phyloP scores from a whole-genome alignment of 2,797 vertebrate species.

The Peromyscus eremicus region DNA sequence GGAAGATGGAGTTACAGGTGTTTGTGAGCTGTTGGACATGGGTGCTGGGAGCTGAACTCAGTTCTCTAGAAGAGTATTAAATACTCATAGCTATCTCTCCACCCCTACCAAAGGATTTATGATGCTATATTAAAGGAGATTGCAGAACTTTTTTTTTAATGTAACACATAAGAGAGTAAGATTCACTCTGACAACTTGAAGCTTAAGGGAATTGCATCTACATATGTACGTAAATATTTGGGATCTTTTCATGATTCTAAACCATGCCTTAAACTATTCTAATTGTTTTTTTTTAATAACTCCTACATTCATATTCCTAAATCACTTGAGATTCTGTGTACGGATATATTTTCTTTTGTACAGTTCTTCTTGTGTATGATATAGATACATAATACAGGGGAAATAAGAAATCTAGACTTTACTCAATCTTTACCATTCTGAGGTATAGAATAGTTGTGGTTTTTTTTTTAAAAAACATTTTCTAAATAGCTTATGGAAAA shows the following conservation, averaged over 20 bases:
- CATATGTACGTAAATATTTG: neutral
- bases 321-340: neutral
- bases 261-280: neutral
- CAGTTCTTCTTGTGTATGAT: neutral
- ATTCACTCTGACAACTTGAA: slow-evolving; percentile 1
- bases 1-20: neutral
- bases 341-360: neutral
- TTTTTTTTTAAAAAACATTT: neutral
- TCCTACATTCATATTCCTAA: neutral
- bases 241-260: neutral
- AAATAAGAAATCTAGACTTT: neutral
- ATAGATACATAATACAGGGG: neutral
- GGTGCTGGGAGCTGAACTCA: neutral
- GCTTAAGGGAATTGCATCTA: neutral
- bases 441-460: neutral
- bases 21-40: neutral
- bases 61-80: neutral
- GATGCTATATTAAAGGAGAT: neutral
- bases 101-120: neutral
- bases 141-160: neutral
- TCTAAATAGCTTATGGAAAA: neutral
- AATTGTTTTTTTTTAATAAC: neutral
- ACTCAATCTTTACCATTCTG: neutral
- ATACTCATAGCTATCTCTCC: neutral
- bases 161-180: neutral